Evolutionary conservation across 1,140 invertebrate species (phyloP).

Genomic region (Drosophila burlai): DNA sequence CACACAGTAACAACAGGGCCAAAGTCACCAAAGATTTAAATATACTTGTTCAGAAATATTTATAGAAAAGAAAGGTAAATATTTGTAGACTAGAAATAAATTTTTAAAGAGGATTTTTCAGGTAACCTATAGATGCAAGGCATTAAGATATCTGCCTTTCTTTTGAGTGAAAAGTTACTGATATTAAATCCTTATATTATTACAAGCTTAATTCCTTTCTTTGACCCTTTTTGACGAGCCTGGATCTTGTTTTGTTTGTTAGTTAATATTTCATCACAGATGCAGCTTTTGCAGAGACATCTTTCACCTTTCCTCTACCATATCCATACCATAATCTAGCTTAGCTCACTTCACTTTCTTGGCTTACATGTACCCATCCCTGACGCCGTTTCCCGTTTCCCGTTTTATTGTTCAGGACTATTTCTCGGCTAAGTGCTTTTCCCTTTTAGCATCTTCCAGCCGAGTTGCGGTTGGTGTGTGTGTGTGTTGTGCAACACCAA

Average conservation of each 20-base stretch:
- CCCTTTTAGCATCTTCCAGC: constrained; percentile 27
- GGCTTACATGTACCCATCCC: not conserved
- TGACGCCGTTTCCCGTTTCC: too few relatives aligned
- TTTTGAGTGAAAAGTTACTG: not conserved
- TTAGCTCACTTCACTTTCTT: not conserved
- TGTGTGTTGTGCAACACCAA: constrained; percentile 16
- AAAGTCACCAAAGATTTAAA: constrained; percentile 6
- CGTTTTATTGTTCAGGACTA: constrained; percentile 10
- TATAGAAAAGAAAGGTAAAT: not conserved
- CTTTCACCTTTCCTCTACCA: not conserved
- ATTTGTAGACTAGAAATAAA: not conserved
- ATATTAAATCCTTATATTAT: not conserved
- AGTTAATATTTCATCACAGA: not conserved
- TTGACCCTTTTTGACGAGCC: not conserved
- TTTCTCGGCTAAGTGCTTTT: constrained; percentile 25
- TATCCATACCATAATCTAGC: not conserved
- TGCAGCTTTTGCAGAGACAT: not conserved
- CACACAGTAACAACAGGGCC: not conserved
- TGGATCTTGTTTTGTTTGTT: not conserved
- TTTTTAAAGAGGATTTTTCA: too few relatives aligned
- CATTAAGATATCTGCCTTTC: too few relatives aligned
- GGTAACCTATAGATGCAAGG: too few relatives aligned
- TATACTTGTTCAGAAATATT: not conserved
- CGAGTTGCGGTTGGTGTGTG: constrained; percentile 19
- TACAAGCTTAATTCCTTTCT: too few relatives aligned